Evolutionary conservation across 2,888 invertebrate genomes (phyloP), one percentile per base, ranked within the genome.

Genomic region (Eurois occulta): DNA sequence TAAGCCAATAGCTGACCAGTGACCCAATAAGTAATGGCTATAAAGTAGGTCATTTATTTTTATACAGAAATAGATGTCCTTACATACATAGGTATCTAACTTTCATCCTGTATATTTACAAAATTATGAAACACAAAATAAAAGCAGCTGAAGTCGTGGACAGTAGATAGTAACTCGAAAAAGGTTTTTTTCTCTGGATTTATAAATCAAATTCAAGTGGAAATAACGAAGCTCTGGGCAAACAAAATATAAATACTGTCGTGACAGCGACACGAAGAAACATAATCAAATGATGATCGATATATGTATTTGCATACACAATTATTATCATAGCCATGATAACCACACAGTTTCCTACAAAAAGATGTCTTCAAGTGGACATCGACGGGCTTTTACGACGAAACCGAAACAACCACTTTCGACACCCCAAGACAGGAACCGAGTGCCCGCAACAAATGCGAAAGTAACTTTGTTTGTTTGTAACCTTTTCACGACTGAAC

Each of bases 391-490:
- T 72, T 79, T 66, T 72, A 79, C 28, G 66, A 65, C 35, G 46
- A 16, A 21, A 21, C 18, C 55, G 75, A 64, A 28, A 79, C 73
- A 62, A 80, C 28, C 73, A 32, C 41, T 80, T 35, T n/a, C 28
- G 35, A 35, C 52, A 38, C 65, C 24, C 43, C 32, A 58, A 41
- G 7, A 68, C 52, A 28, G 13, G 35, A 65, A 38, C 46, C 38
- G 18, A 52, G 62, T 43, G 24, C 43, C 24, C 10, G 3, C 43
- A 69, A n/a, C 48, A 32, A 58, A 46, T n/a, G n/a, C n/a, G n/a
- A n/a, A n/a, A n/a, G n/a, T n/a, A n/a, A n/a, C n/a, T n/a, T n/a
- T n/a, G n/a, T n/a, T n/a, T n/a, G n/a, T n/a, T n/a, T n/a, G n/a
- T n/a, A n/a, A n/a, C n/a, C n/a, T n/a, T n/a, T n/a, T n/a, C n/a